phyloP scores from a whole-genome alignment of 2,888 invertebrate genomes.

The Zygothrica quintamaculata region DNA sequence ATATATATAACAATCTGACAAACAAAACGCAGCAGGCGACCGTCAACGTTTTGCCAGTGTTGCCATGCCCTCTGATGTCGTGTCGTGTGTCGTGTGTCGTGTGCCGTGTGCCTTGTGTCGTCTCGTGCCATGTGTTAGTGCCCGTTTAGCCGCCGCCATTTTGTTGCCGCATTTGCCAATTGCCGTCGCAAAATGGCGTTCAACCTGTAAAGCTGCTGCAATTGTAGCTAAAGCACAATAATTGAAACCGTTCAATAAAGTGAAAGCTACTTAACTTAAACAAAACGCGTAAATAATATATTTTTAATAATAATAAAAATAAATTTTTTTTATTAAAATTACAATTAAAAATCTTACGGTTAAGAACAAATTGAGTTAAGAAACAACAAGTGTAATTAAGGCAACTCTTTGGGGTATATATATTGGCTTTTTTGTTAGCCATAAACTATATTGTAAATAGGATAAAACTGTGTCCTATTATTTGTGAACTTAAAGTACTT shows the following conservation, averaged over 20 bases:
- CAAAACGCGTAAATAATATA: too few species aligned
- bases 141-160: constrained; percentile 71
- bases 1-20: constrained; percentile 29
- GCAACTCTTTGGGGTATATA: background rate
- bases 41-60: constrained; percentile 54
- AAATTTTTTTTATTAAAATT: too few species aligned
- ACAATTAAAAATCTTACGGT: too few species aligned
- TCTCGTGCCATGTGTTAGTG: constrained; percentile 34
- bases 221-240: constrained; percentile 11
- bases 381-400: too few species aligned
- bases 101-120: constrained; percentile 25
- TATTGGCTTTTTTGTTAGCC: too few species aligned
- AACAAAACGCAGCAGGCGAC: constrained; percentile 60
- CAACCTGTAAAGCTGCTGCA: constrained; percentile 26
- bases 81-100: constrained; percentile 24
- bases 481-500: too few species aligned
- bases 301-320: too few species aligned
- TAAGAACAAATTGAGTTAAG: too few species aligned
- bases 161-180: constrained; percentile 60
- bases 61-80: constrained; percentile 55
- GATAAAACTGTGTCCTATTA: too few species aligned
- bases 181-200: constrained; percentile 73
- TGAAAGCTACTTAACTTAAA: too few species aligned
- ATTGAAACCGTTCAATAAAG: too few species aligned
- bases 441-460: too few species aligned